Evolutionary conservation across 2,797 vertebrate genomes (phyloP), one percentile per base, ranked within the genome.

Genomic region (Parauchenoglanis punctatus): DNA sequence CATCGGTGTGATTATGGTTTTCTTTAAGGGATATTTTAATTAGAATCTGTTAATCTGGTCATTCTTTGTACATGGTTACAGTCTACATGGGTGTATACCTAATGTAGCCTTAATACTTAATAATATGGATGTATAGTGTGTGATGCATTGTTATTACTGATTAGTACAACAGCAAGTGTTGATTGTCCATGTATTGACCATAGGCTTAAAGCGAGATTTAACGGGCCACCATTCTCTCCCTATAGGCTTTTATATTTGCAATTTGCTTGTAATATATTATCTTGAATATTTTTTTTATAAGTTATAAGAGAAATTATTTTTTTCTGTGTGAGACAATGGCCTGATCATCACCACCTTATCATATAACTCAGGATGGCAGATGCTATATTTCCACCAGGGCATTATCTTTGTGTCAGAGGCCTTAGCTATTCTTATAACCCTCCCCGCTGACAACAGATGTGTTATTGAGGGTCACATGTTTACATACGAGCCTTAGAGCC

Each of bases 331-430:
- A 35, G 31, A 80, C 58, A 87, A 84, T 52, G 52, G 72, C 49
- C 11, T 59, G 35, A 23, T 28, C 12, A 70, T 87, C 52, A 59
- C 23, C 63, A 67, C 72, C 59, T n/a, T 28, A 25, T 56, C 49
- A 65, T 72, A 20, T 70, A 63, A n/a, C 61, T 52, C 46, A 70
- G 31, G 54, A n/a, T 54, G 46, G 61, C 75, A 35, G 59, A 52
- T 78, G 35, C 65, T 61, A 20, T 65, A 46, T 83, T 87, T 77
- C 8, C 63, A 46, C 40, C 82, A 70, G 12, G n/a, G 44, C 28
- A 31, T 88, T 87, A 61, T 89, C 75, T 73, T 89, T 76, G 49
- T 89, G 70, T 76, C 65, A 67, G 23, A 56, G 80, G 80, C 70
- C 35, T 86, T 86, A 70, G 28, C 75, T 70, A 59, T 68, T 84